Conservation (phyloP, 2,797 vertebrate species). For the Epinephelus coioides region DNA sequence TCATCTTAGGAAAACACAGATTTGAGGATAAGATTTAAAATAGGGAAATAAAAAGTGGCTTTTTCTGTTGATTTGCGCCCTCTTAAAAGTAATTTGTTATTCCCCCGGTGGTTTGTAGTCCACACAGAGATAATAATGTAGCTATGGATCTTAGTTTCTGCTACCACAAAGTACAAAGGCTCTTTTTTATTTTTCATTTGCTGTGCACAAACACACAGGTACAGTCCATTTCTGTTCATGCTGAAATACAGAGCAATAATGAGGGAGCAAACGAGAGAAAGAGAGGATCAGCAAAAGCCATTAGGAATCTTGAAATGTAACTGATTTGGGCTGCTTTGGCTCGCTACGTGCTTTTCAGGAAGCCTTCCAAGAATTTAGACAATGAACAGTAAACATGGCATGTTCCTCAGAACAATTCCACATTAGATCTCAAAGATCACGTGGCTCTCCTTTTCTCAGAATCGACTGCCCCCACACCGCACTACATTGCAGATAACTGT, state of each 20-base stretch:
- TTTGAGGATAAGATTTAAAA: constrained; percentile 6
- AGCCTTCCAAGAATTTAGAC: constrained; percentile 82
- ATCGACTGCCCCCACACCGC: constrained; percentile 71
- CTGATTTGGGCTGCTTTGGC: constrained; percentile 68
- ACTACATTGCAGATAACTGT: constrained; percentile 69
- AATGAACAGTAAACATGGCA: constrained; percentile 86
- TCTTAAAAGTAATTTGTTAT: constrained; percentile 5
- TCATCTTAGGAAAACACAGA: constrained; percentile 18
- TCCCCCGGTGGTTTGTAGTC: constrained; percentile 1
- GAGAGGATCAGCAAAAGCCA: constrained; percentile 59
- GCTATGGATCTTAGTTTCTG: constrained; percentile 12
- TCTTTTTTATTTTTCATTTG: not conserved
- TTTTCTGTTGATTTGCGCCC: constrained; percentile 15
- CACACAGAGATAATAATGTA: not conserved
- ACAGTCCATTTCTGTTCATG: not conserved
- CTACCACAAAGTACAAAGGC: not conserved
- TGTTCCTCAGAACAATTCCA: constrained; percentile 83
- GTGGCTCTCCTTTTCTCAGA: constrained; percentile 69
- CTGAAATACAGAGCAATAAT: constrained; percentile 21
- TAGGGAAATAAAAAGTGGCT: not conserved
- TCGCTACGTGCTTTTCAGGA: constrained; percentile 75
- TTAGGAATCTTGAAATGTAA: constrained; percentile 64
- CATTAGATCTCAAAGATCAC: constrained; percentile 80
- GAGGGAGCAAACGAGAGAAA: constrained; percentile 34
- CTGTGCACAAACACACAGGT: not conserved